Evolutionary conservation across 2,888 invertebrate genomes (phyloP).

Genomic region (Blastobasis adustella): DNA sequence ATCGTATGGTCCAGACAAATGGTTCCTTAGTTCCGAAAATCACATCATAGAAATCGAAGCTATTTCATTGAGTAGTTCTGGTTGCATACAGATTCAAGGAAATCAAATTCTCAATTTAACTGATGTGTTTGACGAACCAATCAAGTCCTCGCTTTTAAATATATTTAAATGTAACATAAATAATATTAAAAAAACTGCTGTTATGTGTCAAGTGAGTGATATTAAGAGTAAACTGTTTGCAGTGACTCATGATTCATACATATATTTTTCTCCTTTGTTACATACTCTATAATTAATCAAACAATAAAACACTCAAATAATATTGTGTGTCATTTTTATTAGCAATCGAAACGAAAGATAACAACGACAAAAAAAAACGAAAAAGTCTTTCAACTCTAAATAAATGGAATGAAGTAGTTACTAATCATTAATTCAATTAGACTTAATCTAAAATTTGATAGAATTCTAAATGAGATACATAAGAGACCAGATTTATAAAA

Average conservation of each 20-base stretch:
- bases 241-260: not conserved
- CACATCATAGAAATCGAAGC: not conserved
- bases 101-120: not conserved
- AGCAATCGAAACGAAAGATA: too few species aligned
- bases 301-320: too few species aligned
- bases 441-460: too few species aligned
- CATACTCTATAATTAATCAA: not conserved
- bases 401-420: too few species aligned
- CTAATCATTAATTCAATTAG: too few species aligned
- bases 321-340: too few species aligned
- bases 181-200: not conserved
- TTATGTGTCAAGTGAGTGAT: too few species aligned
- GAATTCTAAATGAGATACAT: too few species aligned
- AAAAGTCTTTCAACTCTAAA: too few species aligned
- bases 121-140: slow-evolving; percentile 2
- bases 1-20: slow-evolving; percentile 2
- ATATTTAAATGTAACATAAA: slow-evolving; percentile 1
- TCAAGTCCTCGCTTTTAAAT: slow-evolving; percentile 1
- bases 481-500: too few species aligned
- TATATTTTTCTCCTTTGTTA: slow-evolving; percentile 1
- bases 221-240: too few species aligned
- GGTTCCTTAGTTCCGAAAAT: slow-evolving; percentile 1
- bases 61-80: not conserved
- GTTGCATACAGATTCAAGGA: not conserved
- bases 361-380: too few species aligned